phyloP scores from a whole-genome alignment of 2,888 invertebrate species.

The Drosophila rellima region DNA sequence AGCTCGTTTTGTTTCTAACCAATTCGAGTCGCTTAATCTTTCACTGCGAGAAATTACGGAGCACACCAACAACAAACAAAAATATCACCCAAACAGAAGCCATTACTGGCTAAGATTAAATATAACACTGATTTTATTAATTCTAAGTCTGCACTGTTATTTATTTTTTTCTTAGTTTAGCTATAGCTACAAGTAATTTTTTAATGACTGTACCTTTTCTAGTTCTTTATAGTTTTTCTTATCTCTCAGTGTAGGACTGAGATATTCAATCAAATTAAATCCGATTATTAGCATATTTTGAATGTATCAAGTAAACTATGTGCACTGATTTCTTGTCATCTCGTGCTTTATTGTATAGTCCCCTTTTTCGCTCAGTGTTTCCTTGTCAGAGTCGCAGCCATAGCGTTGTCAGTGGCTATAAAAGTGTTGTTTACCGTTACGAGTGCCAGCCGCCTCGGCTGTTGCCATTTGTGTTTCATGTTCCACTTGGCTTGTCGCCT shows the following conservation, averaged over 20 bases:
- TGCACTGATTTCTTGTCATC: neutral
- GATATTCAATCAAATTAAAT: too few species aligned
- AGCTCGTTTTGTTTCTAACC: slow-evolving; percentile 57
- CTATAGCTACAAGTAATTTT: too few species aligned
- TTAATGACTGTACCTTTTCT: too few species aligned
- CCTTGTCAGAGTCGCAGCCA: slow-evolving; percentile 22
- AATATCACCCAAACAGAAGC: neutral
- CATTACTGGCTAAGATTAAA: neutral
- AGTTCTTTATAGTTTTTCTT: too few species aligned
- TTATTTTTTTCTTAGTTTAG: too few species aligned
- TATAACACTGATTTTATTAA: too few species aligned
- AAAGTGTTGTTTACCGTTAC: slow-evolving; percentile 55
- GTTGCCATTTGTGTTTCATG: slow-evolving; percentile 36
- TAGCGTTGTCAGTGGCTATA: slow-evolving; percentile 62
- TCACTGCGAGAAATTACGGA: slow-evolving; percentile 28
- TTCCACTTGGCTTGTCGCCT: slow-evolving; percentile 31
- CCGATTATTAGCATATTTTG: too few species aligned
- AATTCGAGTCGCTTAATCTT: slow-evolving; percentile 62
- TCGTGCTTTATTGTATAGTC: neutral
- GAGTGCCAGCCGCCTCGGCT: slow-evolving; percentile 33
- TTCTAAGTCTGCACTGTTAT: too few species aligned
- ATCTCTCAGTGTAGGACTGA: too few species aligned
- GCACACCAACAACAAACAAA: neutral
- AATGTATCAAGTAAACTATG: too few species aligned
- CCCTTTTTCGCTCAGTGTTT: slow-evolving; percentile 35